Evolutionary conservation across 35 echinoderm and acorn worm genomes (phyloP), one percentile per base, ranked within the genome.

Genomic region (Apostichopus japonicus): DNA sequence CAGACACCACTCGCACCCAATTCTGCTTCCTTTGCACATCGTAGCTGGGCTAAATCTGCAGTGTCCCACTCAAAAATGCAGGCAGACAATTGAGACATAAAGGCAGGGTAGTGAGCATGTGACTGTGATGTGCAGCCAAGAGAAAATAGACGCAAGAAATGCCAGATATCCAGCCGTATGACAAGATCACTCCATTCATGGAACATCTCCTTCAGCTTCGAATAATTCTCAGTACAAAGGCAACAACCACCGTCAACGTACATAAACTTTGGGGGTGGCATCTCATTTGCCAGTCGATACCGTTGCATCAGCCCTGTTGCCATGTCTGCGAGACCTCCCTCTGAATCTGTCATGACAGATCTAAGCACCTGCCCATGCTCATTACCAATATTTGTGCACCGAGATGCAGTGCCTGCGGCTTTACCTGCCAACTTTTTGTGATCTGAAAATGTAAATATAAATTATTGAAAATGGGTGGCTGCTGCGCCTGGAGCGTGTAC

Each of bases 91-190:
- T 71, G 80, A 95, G 87, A 72, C 90, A 94, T 27, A 56, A 93
- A 93, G n/a, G 91, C 51, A 2, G 84, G 22, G 81, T 97, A 97
- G 33, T 95, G 80, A 17, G 82, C 90, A 77, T 98, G 92, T 23
- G 87, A 83, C 53, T 95, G 83, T 2, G 89, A 91, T 55, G 96
- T 93, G 77, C 94, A 95, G 52, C 56, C 84, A 14, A 84, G 14
- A 51, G 90, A 62, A 86, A 95, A 91, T 86, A 90, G 72, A 56
- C 83, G 91, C 94, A 98, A 93, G 92, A 98, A 98, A 76, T 98
- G 94, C 90, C 88, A 95, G 90, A 98, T 94, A 83, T 98, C 94
- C 1, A 98, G 92, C 5, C 94, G 77, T n/a, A 98, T 54, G 9
- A 61, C 54, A 81, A 95, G 75, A 61, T 93, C 59, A 52, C 55